These are phyloP conservation scores for Catocala nupta DNA, from an alignment of 2,888 invertebrate species.

Conservation along the genomic window DNA sequence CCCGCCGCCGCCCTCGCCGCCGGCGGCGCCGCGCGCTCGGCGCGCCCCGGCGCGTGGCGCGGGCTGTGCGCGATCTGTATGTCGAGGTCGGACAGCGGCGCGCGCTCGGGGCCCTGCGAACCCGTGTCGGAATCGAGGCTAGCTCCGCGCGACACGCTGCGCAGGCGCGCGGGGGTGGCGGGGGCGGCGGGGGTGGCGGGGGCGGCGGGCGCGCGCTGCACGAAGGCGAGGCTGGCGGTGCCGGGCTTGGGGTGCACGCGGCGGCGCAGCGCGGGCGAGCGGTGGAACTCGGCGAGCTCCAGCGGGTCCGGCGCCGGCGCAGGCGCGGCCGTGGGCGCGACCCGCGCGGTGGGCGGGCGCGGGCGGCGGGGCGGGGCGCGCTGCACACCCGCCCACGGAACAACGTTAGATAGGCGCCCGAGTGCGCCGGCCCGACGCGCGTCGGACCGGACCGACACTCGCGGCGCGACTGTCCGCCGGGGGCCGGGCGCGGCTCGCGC, in stretches of 20 bases:
- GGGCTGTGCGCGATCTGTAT: constrained; percentile 12
- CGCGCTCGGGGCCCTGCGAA: constrained; percentile 45
- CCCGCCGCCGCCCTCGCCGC: constrained; percentile 29
- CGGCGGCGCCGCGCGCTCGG: constrained; percentile 18
- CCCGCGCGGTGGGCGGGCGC: constrained; percentile 27
- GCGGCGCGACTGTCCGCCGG: neutral
- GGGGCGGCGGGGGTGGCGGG: constrained; percentile 35
- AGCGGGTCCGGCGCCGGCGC: constrained; percentile 7
- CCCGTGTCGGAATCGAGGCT: constrained; percentile 30
- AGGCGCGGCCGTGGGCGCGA: constrained; percentile 13
- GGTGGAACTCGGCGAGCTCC: constrained; percentile 37
- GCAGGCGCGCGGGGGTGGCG: constrained; percentile 37
- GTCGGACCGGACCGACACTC: constrained; percentile 23
- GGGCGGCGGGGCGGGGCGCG: constrained; percentile 37
- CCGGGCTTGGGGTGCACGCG: constrained; percentile 46
- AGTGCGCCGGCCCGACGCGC: constrained; percentile 25
- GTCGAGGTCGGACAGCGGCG: constrained; percentile 45
- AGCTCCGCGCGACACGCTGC: constrained; percentile 23
- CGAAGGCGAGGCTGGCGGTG: constrained; percentile 13
- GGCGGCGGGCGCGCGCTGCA: constrained; percentile 33
- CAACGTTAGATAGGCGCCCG: constrained; percentile 41
- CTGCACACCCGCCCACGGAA: constrained; percentile 50
- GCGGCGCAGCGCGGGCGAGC: constrained; percentile 48
- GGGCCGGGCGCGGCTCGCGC: neutral
- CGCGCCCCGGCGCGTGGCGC: constrained; percentile 44